Evolutionary conservation across 2,888 invertebrate genomes (phyloP).

Genomic region (Molorchus minor): DNA sequence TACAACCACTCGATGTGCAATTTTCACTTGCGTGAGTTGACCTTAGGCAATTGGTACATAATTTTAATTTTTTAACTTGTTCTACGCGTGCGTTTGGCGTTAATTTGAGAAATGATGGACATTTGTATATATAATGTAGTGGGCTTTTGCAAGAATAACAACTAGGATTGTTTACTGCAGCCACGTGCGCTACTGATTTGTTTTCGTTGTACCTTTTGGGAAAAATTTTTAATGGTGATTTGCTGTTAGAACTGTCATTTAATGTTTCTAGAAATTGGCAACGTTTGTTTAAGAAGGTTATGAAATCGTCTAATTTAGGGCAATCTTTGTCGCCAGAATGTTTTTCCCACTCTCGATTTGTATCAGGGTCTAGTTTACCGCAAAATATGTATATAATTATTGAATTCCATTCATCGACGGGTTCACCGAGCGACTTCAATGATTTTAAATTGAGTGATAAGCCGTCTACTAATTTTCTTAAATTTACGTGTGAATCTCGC

Average conservation of each 20-base stretch:
- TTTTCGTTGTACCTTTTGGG: background rate
- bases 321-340: background rate
- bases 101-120: background rate
- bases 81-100: background rate
- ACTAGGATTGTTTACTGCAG: background rate
- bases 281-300: slow-evolving; percentile 12
- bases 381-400: slow-evolving; percentile 9
- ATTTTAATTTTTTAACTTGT: background rate
- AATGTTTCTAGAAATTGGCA: slow-evolving; percentile 20
- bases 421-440: slow-evolving; percentile 20
- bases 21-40: background rate
- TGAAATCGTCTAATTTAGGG: slow-evolving; percentile 18
- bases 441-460: slow-evolving; percentile 15
- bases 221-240: background rate
- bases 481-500: slow-evolving; percentile 11
- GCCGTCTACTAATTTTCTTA: slow-evolving; percentile 12
- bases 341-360: slow-evolving; percentile 23
- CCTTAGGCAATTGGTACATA: background rate
- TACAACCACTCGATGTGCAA: background rate
- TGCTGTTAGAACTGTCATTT: background rate
- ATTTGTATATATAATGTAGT: background rate
- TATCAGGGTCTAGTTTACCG: slow-evolving; percentile 21
- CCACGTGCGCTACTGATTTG: background rate
- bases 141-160: background rate
- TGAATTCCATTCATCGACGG: slow-evolving; percentile 20